phyloP scores from a whole-genome alignment of 2,113 vertebrate species.

The Phainopepla nitens region DNA sequence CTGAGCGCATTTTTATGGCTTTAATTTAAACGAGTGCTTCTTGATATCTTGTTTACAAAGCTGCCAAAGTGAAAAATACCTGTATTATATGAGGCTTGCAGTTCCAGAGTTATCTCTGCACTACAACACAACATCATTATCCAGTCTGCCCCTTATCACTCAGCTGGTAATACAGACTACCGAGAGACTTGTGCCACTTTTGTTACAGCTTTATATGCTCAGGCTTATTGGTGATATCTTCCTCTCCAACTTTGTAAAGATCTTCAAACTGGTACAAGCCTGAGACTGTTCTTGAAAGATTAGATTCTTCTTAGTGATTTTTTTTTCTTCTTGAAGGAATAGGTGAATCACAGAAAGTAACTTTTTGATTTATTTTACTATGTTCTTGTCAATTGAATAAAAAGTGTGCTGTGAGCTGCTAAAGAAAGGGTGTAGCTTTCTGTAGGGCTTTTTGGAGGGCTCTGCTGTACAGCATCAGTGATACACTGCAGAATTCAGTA shows the following conservation, averaged over 20 bases:
- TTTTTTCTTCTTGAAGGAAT: conserved; percentile 3
- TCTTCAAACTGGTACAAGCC: conserved; percentile 38
- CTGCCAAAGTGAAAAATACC: conserved; percentile 87
- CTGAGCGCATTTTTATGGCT: conserved; percentile 62
- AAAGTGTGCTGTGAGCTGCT: conserved; percentile 10
- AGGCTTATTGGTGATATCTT: conserved; percentile 57
- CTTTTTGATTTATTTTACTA: conserved; percentile 71
- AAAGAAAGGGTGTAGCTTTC: background rate
- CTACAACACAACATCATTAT: conserved; percentile 79
- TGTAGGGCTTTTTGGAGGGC: background rate
- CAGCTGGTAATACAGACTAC: conserved; percentile 61
- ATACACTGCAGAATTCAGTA: background rate
- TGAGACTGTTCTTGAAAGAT: conserved; percentile 60
- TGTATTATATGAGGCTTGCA: conserved; percentile 79
- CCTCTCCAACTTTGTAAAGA: conserved; percentile 51
- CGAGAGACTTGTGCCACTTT: conserved; percentile 56
- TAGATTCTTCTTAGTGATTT: conserved; percentile 61
- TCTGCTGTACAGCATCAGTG: background rate
- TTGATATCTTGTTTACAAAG: conserved; percentile 85
- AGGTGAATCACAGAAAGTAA: conserved; percentile 62
- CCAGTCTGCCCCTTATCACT: conserved; percentile 80
- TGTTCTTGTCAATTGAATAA: conserved; percentile 63
- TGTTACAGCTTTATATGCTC: conserved; percentile 37
- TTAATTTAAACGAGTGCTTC: conserved; percentile 77
- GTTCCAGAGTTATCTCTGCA: conserved; percentile 78